A percentile compares a stretch with the other conserved stretches of the same genome.
phyloP scores from a whole-genome alignment of 2,888 invertebrate species.

The Hirtodrosophila alboralis region DNA sequence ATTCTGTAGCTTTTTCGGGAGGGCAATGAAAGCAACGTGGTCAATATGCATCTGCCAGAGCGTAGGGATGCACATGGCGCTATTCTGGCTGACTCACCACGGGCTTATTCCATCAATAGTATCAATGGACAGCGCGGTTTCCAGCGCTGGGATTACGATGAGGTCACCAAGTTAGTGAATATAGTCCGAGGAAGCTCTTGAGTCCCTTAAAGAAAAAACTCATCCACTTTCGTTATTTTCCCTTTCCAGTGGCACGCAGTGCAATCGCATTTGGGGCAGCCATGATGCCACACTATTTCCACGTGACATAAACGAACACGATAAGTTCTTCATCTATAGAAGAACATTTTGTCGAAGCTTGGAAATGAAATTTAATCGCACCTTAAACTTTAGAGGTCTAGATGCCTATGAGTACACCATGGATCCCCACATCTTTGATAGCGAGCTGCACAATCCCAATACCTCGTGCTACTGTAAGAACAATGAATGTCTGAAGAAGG shows the following conservation, averaged over 20 bases:
- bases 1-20: conserved; percentile 87
- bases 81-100: conserved; percentile 64
- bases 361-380: conserved; percentile 85
- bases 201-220: too few relatives aligned
- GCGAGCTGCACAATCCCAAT: conserved; percentile 85
- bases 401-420: conserved; percentile 87
- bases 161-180: conserved; percentile 74
- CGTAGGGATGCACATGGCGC: conserved; percentile 69
- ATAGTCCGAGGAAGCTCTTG: too few relatives aligned
- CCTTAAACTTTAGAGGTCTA: conserved; percentile 84
- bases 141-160: conserved; percentile 87
- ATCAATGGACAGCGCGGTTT: conserved; percentile 89
- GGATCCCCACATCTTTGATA: conserved; percentile 86
- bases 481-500: conserved; percentile 86
- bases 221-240: too few relatives aligned
- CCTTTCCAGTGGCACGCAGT: conserved; percentile 85
- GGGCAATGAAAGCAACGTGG: conserved; percentile 85
- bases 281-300: conserved; percentile 91
- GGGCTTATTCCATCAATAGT: conserved; percentile 86
- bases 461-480: conserved; percentile 88
- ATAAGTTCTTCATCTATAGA: conserved; percentile 87
- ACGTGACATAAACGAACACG: conserved; percentile 85
- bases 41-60: conserved; percentile 85
- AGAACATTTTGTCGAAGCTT: conserved; percentile 91
- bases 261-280: conserved; percentile 88